Percentiles rank a stretch among this genome's conserved stretches.
These are phyloP conservation scores for Trissonchulus sp. DNA, from an alignment of 2,888 invertebrate species.

Conservation along the genomic window DNA sequence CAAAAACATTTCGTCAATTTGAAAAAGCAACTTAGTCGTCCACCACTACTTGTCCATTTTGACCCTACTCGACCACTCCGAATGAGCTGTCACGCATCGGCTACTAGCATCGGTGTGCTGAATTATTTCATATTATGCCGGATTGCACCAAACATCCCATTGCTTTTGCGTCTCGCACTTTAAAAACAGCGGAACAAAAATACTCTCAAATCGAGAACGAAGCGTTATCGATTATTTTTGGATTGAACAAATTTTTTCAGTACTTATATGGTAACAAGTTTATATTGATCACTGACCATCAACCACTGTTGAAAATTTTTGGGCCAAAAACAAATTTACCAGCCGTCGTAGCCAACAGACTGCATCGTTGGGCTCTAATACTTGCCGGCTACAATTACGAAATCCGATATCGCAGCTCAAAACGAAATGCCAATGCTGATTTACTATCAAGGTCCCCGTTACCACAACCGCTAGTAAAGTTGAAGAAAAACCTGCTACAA, in stretches of 20 bases:
- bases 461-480: no score
- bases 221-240: conserved; percentile 13
- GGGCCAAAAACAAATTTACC: background rate
- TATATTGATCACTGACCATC: background rate
- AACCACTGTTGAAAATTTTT: conserved; percentile 15
- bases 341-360: background rate
- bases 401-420: background rate
- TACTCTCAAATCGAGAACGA: background rate
- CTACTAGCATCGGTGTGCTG: background rate
- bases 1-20: background rate
- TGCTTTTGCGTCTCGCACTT: background rate
- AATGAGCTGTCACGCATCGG: background rate
- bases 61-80: background rate
- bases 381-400: background rate
- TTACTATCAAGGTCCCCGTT: background rate
- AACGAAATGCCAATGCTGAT: background rate
- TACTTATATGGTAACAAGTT: conserved; percentile 19
- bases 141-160: background rate
- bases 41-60: background rate
- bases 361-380: background rate
- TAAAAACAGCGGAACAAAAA: background rate
- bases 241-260: background rate
- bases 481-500: no score
- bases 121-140: background rate
- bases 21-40: background rate